Conservation (phyloP, 1,140 invertebrate genomes). For the Odontomachus brunneus region DNA sequence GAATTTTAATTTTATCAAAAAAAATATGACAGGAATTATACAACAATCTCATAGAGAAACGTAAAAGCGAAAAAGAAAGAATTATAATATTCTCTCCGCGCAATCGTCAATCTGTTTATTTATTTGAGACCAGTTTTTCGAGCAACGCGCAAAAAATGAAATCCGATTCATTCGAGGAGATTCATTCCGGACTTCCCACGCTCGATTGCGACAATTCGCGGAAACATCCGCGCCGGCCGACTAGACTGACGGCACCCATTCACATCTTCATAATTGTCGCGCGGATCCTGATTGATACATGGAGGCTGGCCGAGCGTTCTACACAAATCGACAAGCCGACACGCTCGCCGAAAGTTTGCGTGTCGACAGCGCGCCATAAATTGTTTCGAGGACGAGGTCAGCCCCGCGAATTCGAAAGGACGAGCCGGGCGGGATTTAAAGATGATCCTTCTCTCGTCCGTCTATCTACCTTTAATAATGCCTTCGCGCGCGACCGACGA, state of each 20-base stretch:
- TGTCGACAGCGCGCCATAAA: constrained; percentile 48
- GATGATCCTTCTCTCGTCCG: constrained; percentile 27
- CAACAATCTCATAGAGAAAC: no score
- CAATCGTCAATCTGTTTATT: no score
- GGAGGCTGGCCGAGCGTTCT: constrained; percentile 38
- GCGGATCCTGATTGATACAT: constrained; percentile 56
- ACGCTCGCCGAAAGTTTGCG: constrained; percentile 46
- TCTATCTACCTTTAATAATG: constrained; percentile 21
- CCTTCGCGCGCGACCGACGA: background rate
- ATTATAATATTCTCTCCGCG: no score
- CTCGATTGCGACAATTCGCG: background rate
- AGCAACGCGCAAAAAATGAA: no score
- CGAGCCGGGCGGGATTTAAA: constrained; percentile 33
- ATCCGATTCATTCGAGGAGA: background rate
- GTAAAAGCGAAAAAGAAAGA: no score
- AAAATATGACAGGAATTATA: no score
- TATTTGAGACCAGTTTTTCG: no score
- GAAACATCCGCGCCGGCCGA: constrained; percentile 13
- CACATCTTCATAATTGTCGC: constrained; percentile 23
- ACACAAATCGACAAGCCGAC: constrained; percentile 38
- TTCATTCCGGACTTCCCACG: constrained; percentile 4
- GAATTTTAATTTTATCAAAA: no score
- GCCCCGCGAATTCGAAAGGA: constrained; percentile 59
- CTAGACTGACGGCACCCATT: background rate
- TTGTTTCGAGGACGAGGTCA: constrained; percentile 64